A percentile compares a stretch with the other conserved stretches of the same genome.
These are phyloP conservation scores for Amphipoea lucens DNA, from an alignment of 2,888 invertebrate genomes.

Conservation along the genomic window DNA sequence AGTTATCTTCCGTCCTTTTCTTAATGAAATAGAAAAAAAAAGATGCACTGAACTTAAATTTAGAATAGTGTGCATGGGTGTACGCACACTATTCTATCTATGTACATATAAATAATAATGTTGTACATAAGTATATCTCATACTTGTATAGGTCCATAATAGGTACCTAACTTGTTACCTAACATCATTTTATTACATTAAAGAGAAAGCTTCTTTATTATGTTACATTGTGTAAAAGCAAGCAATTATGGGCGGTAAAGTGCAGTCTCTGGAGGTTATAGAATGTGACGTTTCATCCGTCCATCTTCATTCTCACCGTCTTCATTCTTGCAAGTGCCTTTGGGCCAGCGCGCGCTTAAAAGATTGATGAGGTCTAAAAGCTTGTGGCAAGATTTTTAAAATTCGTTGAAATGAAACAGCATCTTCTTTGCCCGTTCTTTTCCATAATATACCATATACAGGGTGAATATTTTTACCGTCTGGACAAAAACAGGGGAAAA, in stretches of 20 bases:
- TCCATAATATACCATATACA: background rate
- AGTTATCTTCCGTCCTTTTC: no score
- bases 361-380: background rate
- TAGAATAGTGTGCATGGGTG: no score
- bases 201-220: slow-evolving; percentile 29
- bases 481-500: background rate
- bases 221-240: slow-evolving; percentile 34
- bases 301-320: background rate
- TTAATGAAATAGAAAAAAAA: no score
- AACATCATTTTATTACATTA: slow-evolving; percentile 7
- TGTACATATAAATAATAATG: no score
- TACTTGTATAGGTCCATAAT: background rate
- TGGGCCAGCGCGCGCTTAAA: background rate
- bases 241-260: slow-evolving; percentile 19
- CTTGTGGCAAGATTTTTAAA: background rate
- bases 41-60: no score
- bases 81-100: no score
- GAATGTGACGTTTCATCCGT: background rate
- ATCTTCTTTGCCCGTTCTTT: background rate
- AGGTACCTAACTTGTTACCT: background rate
- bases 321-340: background rate
- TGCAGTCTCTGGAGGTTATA: slow-evolving; percentile 6
- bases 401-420: background rate
- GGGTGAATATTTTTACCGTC: background rate
- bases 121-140: background rate